These are phyloP conservation scores for Drosophila pandora DNA, from an alignment of 1,140 invertebrate species.

Conservation along the genomic window DNA sequence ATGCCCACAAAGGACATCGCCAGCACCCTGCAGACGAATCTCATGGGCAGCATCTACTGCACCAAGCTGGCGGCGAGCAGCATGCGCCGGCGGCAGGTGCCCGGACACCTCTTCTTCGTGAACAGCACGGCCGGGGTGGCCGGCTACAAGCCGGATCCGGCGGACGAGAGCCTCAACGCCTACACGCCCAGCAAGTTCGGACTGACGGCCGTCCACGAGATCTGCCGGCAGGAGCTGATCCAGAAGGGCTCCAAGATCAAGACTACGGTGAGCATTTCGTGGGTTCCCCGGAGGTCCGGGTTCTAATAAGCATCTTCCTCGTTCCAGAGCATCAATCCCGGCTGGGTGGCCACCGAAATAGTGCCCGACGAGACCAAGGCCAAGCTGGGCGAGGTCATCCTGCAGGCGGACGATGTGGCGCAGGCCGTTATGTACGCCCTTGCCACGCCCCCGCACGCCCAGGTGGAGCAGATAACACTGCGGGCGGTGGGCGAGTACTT, in stretches of 20 bases:
- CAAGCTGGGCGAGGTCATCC: constrained; percentile 62
- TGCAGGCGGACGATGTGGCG: constrained; percentile 85
- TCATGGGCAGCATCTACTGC: constrained; percentile 88
- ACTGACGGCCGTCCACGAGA: constrained; percentile 87
- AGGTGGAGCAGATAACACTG: constrained; percentile 85
- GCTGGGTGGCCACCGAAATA: constrained; percentile 86
- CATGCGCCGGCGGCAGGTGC: constrained; percentile 87
- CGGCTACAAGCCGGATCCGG: constrained; percentile 73
- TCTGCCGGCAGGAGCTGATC: constrained; percentile 87
- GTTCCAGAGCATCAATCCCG: constrained; percentile 86
- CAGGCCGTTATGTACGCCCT: constrained; percentile 86
- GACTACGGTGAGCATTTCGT: constrained; percentile 86
- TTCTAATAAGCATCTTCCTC: not conserved
- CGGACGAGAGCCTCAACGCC: constrained; percentile 83
- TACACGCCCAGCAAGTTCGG: constrained; percentile 90
- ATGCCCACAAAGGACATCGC: constrained; percentile 82
- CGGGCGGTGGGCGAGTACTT: constrained; percentile 79
- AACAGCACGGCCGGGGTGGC: constrained; percentile 87
- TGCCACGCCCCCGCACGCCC: constrained; percentile 86
- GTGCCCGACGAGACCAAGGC: constrained; percentile 64
- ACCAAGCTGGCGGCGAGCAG: constrained; percentile 87
- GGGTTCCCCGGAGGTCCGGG: no score
- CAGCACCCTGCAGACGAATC: constrained; percentile 88
- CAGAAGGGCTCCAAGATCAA: constrained; percentile 86
- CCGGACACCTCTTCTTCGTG: constrained; percentile 90